phyloP scores from a whole-genome alignment of 2,888 invertebrate genomes.

The Allygus modestus region DNA sequence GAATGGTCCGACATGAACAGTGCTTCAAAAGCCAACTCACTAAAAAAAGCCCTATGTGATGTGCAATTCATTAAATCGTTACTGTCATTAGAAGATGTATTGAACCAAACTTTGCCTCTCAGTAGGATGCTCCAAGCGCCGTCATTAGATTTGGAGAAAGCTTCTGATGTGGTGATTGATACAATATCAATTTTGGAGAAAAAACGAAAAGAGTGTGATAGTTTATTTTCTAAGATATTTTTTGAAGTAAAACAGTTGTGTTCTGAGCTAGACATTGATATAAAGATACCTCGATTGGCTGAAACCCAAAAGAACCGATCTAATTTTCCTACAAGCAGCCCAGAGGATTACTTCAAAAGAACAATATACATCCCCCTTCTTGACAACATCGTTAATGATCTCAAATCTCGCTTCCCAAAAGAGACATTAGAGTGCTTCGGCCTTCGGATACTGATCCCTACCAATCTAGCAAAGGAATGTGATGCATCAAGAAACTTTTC shows the following conservation, averaged over 20 bases:
- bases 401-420: constrained; percentile 67
- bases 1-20: constrained; percentile 47
- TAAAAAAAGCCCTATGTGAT: constrained; percentile 50
- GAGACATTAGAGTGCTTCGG: constrained; percentile 65
- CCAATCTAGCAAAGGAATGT: neutral
- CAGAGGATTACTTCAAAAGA: constrained; percentile 69
- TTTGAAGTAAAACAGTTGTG: constrained; percentile 69
- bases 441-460: neutral
- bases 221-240: constrained; percentile 69
- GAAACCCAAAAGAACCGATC: constrained; percentile 67
- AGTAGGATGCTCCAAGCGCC: constrained; percentile 60
- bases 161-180: constrained; percentile 70
- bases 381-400: constrained; percentile 69
- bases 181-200: constrained; percentile 68
- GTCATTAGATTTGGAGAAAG: constrained; percentile 70
- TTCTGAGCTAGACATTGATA: constrained; percentile 69
- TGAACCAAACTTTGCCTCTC: neutral
- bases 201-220: constrained; percentile 69
- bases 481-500: neutral
- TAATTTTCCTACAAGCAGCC: constrained; percentile 67
- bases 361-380: constrained; percentile 71
- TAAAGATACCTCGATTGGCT: constrained; percentile 69
- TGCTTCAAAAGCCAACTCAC: constrained; percentile 54
- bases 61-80: constrained; percentile 51
- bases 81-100: constrained; percentile 8